Evolutionary conservation across 1,140 invertebrate genomes (phyloP).

Genomic region (Drosophila littoralis): DNA sequence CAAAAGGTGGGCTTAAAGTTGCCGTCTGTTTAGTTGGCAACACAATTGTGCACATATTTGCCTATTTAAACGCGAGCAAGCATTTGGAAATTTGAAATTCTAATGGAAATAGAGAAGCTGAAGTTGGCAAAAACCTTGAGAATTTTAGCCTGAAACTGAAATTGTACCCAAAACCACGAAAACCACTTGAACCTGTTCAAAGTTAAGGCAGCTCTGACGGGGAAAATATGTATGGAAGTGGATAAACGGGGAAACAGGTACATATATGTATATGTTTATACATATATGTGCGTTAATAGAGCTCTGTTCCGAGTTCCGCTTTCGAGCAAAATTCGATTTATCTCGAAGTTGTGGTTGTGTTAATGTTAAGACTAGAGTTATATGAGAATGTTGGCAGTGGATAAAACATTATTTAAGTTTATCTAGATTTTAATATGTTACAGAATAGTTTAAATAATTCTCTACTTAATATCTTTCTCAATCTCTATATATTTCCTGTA

Average conservation of each 20-base stretch:
- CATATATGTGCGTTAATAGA: background rate
- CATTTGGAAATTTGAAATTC: constrained; percentile 30
- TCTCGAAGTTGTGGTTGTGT: too few relatives aligned
- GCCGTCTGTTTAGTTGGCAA: constrained; percentile 34
- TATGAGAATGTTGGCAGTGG: background rate
- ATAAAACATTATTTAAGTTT: background rate
- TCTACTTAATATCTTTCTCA: background rate
- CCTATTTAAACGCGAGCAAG: constrained; percentile 57
- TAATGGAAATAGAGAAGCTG: constrained; percentile 45
- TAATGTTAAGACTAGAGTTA: background rate
- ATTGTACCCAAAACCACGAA: background rate
- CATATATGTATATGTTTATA: background rate
- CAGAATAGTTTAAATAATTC: background rate
- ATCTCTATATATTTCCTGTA: too few relatives aligned
- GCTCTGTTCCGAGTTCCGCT: background rate
- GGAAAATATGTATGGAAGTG: background rate
- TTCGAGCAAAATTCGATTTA: background rate
- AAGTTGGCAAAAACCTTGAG: constrained; percentile 50
- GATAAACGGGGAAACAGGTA: background rate
- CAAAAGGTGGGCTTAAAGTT: background rate
- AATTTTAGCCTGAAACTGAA: constrained; percentile 27
- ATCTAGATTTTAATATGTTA: background rate
- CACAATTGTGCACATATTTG: constrained; percentile 76
- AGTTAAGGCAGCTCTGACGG: constrained; percentile 12
- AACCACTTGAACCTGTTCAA: constrained; percentile 57